Percentiles rank a stretch among this genome's conserved stretches.
phyloP scores from a whole-genome alignment of 2,888 invertebrate species.

The Azorinus chamasolen region DNA sequence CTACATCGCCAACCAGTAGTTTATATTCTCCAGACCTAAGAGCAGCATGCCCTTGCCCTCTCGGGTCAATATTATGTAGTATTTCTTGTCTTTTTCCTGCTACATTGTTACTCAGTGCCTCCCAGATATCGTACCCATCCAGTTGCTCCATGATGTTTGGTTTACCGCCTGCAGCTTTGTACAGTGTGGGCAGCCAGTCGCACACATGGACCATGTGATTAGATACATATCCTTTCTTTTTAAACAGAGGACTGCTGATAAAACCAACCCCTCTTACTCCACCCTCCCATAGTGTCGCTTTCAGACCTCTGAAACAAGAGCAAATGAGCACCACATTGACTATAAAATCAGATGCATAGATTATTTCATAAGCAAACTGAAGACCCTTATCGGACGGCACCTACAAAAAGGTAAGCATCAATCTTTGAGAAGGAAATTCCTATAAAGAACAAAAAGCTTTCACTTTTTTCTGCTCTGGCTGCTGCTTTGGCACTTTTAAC shows the following conservation, averaged over 20 bases:
- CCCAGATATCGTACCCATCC: slow-evolving; percentile 94
- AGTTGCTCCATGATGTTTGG: slow-evolving; percentile 68
- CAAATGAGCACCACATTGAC: too few relatives aligned
- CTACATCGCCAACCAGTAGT: slow-evolving; percentile 76
- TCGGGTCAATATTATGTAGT: slow-evolving; percentile 83
- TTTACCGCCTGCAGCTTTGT: slow-evolving; percentile 90
- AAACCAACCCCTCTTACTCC: slow-evolving; percentile 94
- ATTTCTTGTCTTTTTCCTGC: slow-evolving; percentile 90
- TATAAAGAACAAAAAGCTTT: too few relatives aligned
- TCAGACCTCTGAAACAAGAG: slow-evolving; percentile 81
- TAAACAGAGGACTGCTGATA: slow-evolving; percentile 91
- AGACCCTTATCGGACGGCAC: too few relatives aligned
- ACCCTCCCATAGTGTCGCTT: slow-evolving; percentile 89
- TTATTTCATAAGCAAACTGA: too few relatives aligned
- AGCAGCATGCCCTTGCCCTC: slow-evolving; percentile 58
- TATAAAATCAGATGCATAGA: too few relatives aligned
- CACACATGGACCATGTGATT: slow-evolving; percentile 92
- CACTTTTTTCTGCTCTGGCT: too few relatives aligned
- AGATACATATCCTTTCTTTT: slow-evolving; percentile 90
- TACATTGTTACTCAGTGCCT: slow-evolving; percentile 89
- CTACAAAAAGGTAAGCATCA: too few relatives aligned
- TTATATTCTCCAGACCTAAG: slow-evolving; percentile 83
- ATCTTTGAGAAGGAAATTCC: too few relatives aligned
- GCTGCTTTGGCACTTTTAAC: too few relatives aligned
- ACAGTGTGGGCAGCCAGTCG: slow-evolving; percentile 96